Evolutionary conservation across 2,113 vertebrate genomes (phyloP).

Genomic region (Spheniscus mendiculus): DNA sequence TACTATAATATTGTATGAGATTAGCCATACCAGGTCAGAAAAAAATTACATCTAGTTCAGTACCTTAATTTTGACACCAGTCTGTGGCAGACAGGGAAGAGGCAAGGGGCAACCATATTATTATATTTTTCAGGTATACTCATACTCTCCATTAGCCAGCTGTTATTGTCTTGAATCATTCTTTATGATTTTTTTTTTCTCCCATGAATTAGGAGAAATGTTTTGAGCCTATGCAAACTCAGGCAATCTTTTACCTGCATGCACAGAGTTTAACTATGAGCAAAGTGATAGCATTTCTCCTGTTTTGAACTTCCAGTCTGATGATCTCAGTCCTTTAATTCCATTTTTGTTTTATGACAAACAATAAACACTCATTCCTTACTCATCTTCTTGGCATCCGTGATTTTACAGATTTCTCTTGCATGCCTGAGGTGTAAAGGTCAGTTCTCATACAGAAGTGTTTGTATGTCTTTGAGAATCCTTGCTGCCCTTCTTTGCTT

Average conservation of each 20-base stretch:
- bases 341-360: background rate
- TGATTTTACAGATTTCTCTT: background rate
- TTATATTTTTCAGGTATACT: background rate
- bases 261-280: background rate
- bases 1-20: background rate
- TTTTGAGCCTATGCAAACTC: background rate
- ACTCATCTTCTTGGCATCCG: background rate
- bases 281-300: background rate
- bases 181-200: background rate
- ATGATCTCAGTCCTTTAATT: background rate
- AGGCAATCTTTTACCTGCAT: background rate
- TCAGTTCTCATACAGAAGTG: background rate
- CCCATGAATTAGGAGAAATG: background rate
- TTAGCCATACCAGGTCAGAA: background rate
- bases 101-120: background rate
- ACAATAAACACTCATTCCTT: background rate
- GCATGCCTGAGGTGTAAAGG: background rate
- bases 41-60: background rate
- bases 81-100: background rate
- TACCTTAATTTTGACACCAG: background rate
- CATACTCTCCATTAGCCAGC: background rate
- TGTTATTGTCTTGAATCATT: background rate
- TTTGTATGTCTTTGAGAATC: background rate
- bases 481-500: background rate
- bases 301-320: background rate